phyloP scores from a whole-genome alignment of 1,140 invertebrate species.

The Drosophila seguyi region DNA sequence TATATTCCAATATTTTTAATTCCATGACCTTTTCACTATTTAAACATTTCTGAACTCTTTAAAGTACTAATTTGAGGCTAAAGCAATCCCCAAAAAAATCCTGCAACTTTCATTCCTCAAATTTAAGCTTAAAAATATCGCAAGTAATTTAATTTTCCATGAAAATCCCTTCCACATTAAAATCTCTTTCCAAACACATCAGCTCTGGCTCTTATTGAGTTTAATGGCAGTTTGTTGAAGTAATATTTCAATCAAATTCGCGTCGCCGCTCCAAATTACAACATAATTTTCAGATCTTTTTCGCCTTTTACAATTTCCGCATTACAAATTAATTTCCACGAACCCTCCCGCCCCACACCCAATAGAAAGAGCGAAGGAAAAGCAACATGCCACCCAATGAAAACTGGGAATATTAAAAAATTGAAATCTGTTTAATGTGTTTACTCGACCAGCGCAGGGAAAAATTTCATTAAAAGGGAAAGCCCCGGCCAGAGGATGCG shows the following conservation, averaged over 20 bases:
- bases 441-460: slow-evolving; percentile 58
- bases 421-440: slow-evolving; percentile 71
- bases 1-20: not conserved
- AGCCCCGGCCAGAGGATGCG: slow-evolving; percentile 32
- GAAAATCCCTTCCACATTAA: slow-evolving; percentile 2
- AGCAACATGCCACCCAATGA: slow-evolving; percentile 20
- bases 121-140: too few relatives aligned
- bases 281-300: slow-evolving; percentile 52
- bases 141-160: not conserved
- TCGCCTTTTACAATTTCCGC: slow-evolving; percentile 64
- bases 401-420: slow-evolving; percentile 57
- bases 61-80: not conserved
- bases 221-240: slow-evolving; percentile 27
- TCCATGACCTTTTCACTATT: not conserved
- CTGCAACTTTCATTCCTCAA: rapidly evolving
- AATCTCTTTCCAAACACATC: not conserved
- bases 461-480: slow-evolving; percentile 66
- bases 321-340: slow-evolving; percentile 71
- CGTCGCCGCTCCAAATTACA: slow-evolving; percentile 64
- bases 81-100: not conserved
- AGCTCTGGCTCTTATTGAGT: not conserved
- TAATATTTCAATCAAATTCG: slow-evolving; percentile 63
- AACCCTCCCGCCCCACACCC: slow-evolving; percentile 1
- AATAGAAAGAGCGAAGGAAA: not conserved
- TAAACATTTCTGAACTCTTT: too few relatives aligned